Evolutionary conservation across 1,140 invertebrate genomes (phyloP), one percentile per base, ranked within the genome.

Genomic region (Drosophila persimilis): DNA sequence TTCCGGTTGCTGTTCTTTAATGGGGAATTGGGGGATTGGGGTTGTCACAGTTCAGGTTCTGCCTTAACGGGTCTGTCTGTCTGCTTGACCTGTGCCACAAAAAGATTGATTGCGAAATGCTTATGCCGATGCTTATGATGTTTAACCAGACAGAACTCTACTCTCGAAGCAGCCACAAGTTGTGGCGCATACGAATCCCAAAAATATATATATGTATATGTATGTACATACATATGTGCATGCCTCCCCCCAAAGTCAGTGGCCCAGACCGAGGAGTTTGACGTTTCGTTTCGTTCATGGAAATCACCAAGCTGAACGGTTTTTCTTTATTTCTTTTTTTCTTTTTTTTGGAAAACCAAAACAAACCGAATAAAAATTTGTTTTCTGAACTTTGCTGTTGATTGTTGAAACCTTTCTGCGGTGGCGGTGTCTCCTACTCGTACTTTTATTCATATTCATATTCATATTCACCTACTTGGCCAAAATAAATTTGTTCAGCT

Each of bases 301-400:
- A 85, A 85, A 85, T 81, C 81, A 85, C 80, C 64, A 74, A 86
- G 81, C 81, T 81, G 81, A 85, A 85, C 81, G 81, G 71, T 65
- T 71, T 64, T 54, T 20, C 48, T 50, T 11, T 17, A 41, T 67
- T 64, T 69, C 29, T 52, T 44, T 50, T 51, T 26, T 24, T 29
- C 17, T 47, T 73, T 75, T 71, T 74, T 74, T 84, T 57, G 73
- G 73, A 70, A 80, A 86, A 80, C 66, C 66, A 80, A 85, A 86
- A 85, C 60, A 77, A 85, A 70, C 64, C 69, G 53, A 70, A 86
- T 77, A 73, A 85, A 81, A 85, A 81, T 86, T 85, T 81, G 69
- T 85, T 77, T 77, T 79, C 62, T 85, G 56, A 77, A 84, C 80
- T 84, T 77, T 67, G 53, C 0, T 26, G 5, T 26, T 26, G 24